Evolutionary conservation across 1,140 invertebrate genomes (phyloP).

Genomic region (Euwallacea fornicatus): DNA sequence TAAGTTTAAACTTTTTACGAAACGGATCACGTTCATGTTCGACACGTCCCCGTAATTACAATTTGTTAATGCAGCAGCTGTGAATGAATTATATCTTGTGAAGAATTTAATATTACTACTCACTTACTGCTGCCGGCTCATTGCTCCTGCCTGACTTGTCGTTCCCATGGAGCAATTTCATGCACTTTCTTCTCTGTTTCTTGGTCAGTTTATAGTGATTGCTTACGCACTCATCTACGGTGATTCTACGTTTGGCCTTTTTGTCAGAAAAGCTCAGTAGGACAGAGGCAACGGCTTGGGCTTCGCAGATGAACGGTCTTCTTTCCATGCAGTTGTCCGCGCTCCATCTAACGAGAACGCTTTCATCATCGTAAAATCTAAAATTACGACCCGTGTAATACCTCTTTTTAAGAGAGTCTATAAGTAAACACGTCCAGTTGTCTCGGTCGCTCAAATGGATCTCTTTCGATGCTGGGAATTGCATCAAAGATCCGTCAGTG

Average conservation of each 20-base stretch:
- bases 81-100: too few relatives aligned
- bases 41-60: too few relatives aligned
- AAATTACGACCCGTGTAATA: background rate
- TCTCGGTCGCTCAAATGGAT: slow-evolving; percentile 13
- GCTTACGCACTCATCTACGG: slow-evolving; percentile 25
- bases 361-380: too few relatives aligned
- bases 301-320: slow-evolving; percentile 29
- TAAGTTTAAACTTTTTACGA: too few relatives aligned
- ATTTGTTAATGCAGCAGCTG: too few relatives aligned
- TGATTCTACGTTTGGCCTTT: slow-evolving; percentile 22
- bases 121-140: slow-evolving; percentile 38
- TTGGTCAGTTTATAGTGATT: slow-evolving; percentile 13
- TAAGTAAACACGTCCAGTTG: slow-evolving; percentile 32
- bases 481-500: slow-evolving; percentile 20
- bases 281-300: slow-evolving; percentile 9
- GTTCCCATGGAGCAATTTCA: slow-evolving; percentile 17
- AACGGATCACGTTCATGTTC: too few relatives aligned
- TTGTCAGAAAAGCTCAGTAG: slow-evolving; percentile 17
- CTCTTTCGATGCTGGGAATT: slow-evolving; percentile 15
- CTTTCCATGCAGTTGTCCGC: slow-evolving; percentile 30
- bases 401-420: slow-evolving; percentile 25
- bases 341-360: slow-evolving; percentile 16
- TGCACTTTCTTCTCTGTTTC: slow-evolving; percentile 23
- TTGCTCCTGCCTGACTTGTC: background rate
- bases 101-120: slow-evolving; percentile 20